These are phyloP conservation scores for Rhagophthalmus giganteus DNA, from an alignment of 2,888 invertebrate species.

Conservation along the genomic window DNA sequence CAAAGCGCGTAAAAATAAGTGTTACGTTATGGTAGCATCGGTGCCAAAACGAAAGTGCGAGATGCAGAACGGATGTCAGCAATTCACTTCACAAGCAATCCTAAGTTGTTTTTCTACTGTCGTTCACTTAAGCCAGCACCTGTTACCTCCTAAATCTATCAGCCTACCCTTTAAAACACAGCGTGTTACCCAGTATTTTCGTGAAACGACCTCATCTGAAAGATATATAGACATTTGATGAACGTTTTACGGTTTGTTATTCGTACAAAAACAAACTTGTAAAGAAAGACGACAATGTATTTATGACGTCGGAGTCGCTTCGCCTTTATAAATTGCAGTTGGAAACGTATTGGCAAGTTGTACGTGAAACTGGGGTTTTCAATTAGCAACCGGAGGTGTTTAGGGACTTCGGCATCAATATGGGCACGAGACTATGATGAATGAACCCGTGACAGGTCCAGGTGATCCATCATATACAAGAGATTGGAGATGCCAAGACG, in stretches of 20 bases:
- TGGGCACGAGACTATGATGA: conserved; percentile 49
- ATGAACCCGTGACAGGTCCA: conserved; percentile 53
- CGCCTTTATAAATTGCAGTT: conserved; percentile 35
- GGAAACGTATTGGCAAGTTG: conserved; percentile 34
- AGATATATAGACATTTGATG: conserved; percentile 44
- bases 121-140: conserved; percentile 38
- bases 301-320: conserved; percentile 32
- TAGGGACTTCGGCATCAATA: conserved; percentile 34
- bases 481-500: conserved; percentile 53
- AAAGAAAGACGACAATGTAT: conserved; percentile 39
- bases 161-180: conserved; percentile 35
- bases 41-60: conserved; percentile 25
- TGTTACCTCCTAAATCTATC: conserved; percentile 44
- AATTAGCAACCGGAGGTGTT: conserved; percentile 42
- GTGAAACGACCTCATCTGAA: conserved; percentile 36
- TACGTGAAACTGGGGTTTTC: conserved; percentile 34
- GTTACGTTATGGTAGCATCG: conserved; percentile 10
- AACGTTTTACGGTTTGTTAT: conserved; percentile 46
- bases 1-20: conserved; percentile 20
- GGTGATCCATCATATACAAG: conserved; percentile 56
- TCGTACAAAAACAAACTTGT: conserved; percentile 42
- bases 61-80: conserved; percentile 28
- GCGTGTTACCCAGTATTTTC: conserved; percentile 31
- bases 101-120: conserved; percentile 27
- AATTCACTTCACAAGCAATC: conserved; percentile 29